Evolutionary conservation across 35 echinoderm and acorn worm species (phyloP).

Genomic region (Diadema setosum): DNA sequence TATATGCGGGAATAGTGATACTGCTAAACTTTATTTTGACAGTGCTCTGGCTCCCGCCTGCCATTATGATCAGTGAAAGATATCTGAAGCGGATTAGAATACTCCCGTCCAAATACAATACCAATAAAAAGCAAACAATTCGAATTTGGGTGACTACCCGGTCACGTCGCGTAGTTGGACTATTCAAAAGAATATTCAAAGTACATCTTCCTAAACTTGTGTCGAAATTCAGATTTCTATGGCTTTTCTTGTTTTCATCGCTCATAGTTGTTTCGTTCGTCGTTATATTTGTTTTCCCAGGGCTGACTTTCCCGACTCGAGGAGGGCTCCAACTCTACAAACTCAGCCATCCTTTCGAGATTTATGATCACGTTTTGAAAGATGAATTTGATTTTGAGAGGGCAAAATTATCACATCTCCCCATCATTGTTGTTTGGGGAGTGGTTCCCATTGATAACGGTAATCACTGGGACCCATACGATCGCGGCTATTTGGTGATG

Average conservation of each 20-base stretch:
- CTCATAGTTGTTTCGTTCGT: constrained; percentile 22
- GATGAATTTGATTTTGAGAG: constrained; percentile 30
- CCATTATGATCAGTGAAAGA: constrained; percentile 44
- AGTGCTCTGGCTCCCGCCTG: constrained; percentile 60
- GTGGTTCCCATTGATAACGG: constrained; percentile 52
- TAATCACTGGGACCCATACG: constrained; percentile 46
- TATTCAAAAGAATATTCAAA: no score
- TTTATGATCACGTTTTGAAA: constrained; percentile 63
- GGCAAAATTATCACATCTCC: not conserved
- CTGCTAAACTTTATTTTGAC: constrained; percentile 60
- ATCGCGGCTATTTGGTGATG: constrained; percentile 18
- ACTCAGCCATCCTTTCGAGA: constrained; percentile 53
- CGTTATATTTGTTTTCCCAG: constrained; percentile 32
- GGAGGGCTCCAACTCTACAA: constrained; percentile 56
- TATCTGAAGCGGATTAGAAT: not conserved
- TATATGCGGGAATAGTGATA: constrained; percentile 53
- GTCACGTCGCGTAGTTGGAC: no score
- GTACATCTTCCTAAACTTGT: constrained; percentile 53
- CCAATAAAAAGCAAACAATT: no score
- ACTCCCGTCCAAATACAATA: no score
- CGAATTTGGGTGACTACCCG: no score
- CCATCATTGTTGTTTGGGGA: constrained; percentile 30
- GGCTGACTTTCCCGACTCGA: constrained; percentile 29
- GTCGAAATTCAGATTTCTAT: constrained; percentile 58
- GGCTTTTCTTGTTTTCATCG: constrained; percentile 37